phyloP scores from a whole-genome alignment of 2,888 invertebrate genomes.

The Toxonevra muliebris region DNA sequence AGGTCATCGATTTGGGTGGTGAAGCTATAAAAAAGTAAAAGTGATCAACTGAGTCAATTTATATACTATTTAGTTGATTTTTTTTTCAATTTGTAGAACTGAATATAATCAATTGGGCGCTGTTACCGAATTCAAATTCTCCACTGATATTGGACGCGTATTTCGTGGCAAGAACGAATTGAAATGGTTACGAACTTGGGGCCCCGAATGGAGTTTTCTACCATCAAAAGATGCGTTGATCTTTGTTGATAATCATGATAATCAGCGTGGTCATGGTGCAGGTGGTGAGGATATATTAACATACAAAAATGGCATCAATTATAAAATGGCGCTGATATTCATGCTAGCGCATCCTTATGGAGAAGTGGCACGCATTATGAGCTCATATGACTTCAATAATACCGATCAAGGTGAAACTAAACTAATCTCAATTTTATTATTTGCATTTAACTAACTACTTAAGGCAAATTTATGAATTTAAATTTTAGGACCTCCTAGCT shows the following conservation, averaged over 20 bases:
- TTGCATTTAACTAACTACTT: slow-evolving; percentile 9
- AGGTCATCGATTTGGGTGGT: slow-evolving; percentile 77
- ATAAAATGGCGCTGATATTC: slow-evolving; percentile 85
- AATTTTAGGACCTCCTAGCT: slow-evolving; percentile 71
- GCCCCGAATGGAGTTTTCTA: slow-evolving; percentile 74
- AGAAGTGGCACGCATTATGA: slow-evolving; percentile 81
- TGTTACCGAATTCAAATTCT: slow-evolving; percentile 78
- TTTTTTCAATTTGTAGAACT: slow-evolving; percentile 58
- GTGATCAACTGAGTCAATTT: slow-evolving; percentile 8
- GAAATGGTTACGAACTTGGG: slow-evolving; percentile 74
- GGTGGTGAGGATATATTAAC: slow-evolving; percentile 72
- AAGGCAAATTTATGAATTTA: no score
- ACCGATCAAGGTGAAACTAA: slow-evolving; percentile 67
- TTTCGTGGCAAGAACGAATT: slow-evolving; percentile 72
- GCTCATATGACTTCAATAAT: slow-evolving; percentile 78
- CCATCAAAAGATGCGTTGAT: slow-evolving; percentile 72
- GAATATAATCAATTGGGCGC: slow-evolving; percentile 69
- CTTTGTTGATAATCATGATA: slow-evolving; percentile 94
- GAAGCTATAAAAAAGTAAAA: slow-evolving; percentile 62
- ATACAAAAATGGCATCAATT: slow-evolving; percentile 73
- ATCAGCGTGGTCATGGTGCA: slow-evolving; percentile 80
- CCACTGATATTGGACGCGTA: slow-evolving; percentile 66
- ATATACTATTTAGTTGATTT: neutral
- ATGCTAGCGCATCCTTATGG: slow-evolving; percentile 90
- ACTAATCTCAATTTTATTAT: neutral